Conservation (phyloP, 2,797 vertebrate genomes). For the Periparus ater region DNA sequence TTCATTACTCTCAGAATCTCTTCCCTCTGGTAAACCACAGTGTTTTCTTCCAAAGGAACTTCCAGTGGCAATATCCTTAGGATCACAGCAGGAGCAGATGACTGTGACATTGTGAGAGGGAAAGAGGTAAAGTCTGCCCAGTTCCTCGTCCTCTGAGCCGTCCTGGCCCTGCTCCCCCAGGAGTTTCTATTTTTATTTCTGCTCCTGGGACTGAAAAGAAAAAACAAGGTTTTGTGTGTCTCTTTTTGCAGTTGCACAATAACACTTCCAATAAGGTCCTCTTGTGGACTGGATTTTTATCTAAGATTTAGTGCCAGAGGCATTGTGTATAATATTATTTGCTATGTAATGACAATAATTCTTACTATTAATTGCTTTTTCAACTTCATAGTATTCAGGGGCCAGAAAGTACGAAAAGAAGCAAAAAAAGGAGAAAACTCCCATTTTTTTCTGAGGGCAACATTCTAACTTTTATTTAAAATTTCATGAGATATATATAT, state of each 20-base stretch:
- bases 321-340: not conserved
- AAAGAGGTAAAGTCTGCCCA: not conserved
- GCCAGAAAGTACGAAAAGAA: not conserved
- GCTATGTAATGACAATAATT: not conserved
- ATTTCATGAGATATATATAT: not conserved
- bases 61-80: not conserved
- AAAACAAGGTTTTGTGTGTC: not conserved
- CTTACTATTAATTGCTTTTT: not conserved
- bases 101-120: not conserved
- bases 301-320: not conserved
- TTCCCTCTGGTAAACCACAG: not conserved
- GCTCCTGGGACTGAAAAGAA: not conserved
- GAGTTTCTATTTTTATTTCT: constrained; percentile 29
- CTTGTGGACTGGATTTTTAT: not conserved
- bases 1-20: not conserved
- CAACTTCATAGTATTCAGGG: not conserved
- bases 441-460: not conserved
- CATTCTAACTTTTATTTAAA: not conserved
- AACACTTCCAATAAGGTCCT: not conserved
- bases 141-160: not conserved
- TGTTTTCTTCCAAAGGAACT: not conserved
- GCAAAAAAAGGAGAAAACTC: not conserved
- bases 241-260: not conserved
- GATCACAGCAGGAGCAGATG: not conserved
- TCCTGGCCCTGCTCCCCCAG: not conserved